These are phyloP conservation scores for Panulirus ornatus DNA, from an alignment of 1,140 invertebrate genomes.

Conservation along the genomic window DNA sequence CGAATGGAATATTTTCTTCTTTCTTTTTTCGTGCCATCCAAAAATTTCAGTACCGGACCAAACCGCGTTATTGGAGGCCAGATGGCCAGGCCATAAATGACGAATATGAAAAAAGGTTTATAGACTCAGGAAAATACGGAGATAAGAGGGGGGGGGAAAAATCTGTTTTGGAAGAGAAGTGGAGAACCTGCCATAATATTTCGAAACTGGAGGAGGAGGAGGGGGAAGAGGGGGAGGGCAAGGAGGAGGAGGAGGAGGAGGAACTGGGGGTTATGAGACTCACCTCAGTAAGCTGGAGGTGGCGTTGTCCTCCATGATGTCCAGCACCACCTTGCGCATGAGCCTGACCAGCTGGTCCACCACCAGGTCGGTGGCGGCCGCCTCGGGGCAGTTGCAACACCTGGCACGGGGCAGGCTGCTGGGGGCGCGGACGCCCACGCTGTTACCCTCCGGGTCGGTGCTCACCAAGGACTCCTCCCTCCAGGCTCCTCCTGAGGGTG, in stretches of 20 bases:
- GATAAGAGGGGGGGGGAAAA: no score
- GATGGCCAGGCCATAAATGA: no score
- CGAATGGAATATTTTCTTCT: no score
- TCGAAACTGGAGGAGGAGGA: not conserved
- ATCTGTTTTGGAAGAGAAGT: no score
- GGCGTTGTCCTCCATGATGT: conserved; percentile 64
- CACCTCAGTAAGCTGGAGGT: conserved; percentile 59
- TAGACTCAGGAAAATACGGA: no score
- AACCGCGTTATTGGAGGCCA: no score
- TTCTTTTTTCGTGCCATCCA: no score
- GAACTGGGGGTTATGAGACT: not conserved
- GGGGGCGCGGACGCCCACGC: conserved; percentile 15
- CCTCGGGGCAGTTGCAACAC: conserved; percentile 64
- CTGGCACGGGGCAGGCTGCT: conserved; percentile 30
- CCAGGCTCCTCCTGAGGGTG: not conserved
- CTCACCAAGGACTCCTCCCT: conserved; percentile 26
- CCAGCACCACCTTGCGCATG: conserved; percentile 64
- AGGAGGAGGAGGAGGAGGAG: not conserved
- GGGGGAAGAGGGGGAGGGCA: not conserved
- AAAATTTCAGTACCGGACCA: no score
- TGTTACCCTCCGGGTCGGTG: conserved; percentile 54
- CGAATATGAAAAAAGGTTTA: no score
- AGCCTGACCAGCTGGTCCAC: conserved; percentile 63
- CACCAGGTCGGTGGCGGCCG: conserved; percentile 23
- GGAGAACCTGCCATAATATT: no score